phyloP scores from a whole-genome alignment of 2,113 vertebrate species.

The Atherinomorus stipes region DNA sequence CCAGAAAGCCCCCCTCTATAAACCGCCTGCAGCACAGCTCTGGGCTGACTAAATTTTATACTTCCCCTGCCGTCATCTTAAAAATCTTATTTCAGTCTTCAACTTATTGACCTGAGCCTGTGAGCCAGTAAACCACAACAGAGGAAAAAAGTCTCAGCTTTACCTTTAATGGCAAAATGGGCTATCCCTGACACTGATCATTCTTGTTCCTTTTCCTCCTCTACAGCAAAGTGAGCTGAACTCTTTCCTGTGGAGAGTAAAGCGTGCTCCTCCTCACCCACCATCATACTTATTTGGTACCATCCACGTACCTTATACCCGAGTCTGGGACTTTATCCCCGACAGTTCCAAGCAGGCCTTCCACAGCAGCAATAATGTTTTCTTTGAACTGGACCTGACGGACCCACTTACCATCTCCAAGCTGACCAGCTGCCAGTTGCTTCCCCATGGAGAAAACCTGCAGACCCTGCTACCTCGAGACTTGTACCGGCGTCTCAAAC shows the following conservation, averaged over 20 bases:
- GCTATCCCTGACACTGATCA: slow-evolving; percentile 10
- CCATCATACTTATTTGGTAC: slow-evolving; percentile 97
- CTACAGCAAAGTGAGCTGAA: slow-evolving; percentile 93
- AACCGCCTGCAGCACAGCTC: slow-evolving; percentile 51
- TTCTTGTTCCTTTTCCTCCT: slow-evolving; percentile 19
- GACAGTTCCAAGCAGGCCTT: slow-evolving; percentile 94
- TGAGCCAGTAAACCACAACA: slow-evolving; percentile 57
- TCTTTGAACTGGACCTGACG: slow-evolving; percentile 96
- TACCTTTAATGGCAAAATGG: slow-evolving; percentile 18
- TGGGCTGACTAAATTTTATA: slow-evolving; percentile 30
- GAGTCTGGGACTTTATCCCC: slow-evolving; percentile 97
- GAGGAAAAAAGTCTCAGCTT: slow-evolving; percentile 43
- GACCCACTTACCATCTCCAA: slow-evolving; percentile 96
- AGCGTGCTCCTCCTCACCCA: slow-evolving; percentile 87
- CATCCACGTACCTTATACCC: slow-evolving; percentile 97
- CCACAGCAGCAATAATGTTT: slow-evolving; percentile 89
- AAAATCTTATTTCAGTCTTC: slow-evolving; percentile 52
- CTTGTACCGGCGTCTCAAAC: slow-evolving; percentile 95
- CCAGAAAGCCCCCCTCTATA: slow-evolving; percentile 70
- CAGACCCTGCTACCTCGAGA: slow-evolving; percentile 93
- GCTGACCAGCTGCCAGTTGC: slow-evolving; percentile 95
- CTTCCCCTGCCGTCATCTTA: slow-evolving; percentile 26
- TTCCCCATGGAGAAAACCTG: slow-evolving; percentile 94
- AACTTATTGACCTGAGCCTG: slow-evolving; percentile 53
- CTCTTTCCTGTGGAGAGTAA: slow-evolving; percentile 95